A percentile compares a stretch with the other conserved stretches of the same genome.
These are phyloP conservation scores for Yponomeuta malinellus DNA, from an alignment of 2,888 invertebrate genomes.

Conservation along the genomic window DNA sequence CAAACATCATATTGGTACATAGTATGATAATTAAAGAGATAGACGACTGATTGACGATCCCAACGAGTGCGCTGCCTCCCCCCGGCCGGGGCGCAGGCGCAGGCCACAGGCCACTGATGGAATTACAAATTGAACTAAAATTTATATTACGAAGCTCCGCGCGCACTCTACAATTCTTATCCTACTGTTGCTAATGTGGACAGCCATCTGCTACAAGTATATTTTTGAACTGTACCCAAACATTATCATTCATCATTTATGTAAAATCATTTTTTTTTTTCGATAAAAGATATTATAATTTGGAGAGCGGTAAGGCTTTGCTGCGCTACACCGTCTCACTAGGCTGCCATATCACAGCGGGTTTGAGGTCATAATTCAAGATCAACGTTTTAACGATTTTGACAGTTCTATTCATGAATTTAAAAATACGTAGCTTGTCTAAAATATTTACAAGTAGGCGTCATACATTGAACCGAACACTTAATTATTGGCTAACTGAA, in stretches of 20 bases:
- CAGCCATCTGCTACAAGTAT: neutral
- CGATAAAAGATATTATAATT: neutral
- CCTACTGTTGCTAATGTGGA: neutral
- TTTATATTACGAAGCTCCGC: neutral
- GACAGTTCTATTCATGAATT: neutral
- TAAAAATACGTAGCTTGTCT: neutral
- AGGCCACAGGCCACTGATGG: no score
- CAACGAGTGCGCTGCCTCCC: neutral
- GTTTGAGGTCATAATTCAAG: neutral
- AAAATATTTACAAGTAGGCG: neutral
- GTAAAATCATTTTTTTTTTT: neutral
- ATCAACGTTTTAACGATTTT: neutral
- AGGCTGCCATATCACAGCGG: neutral
- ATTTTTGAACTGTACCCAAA: neutral
- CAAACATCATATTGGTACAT: conserved; percentile 12
- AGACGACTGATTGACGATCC: neutral
- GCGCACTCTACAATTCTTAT: neutral
- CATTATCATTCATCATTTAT: no score
- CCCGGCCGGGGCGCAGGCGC: neutral
- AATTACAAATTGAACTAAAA: neutral
- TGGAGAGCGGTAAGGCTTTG: neutral
- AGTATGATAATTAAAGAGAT: neutral
- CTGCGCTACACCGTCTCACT: neutral
- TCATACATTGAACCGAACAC: neutral
- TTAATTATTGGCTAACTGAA: neutral